Percentiles rank a stretch among this genome's conserved stretches.
These are phyloP conservation scores for Parazoanthus darwini DNA, from an alignment of 92 coral and sea anemone genomes.

Conservation along the genomic window DNA sequence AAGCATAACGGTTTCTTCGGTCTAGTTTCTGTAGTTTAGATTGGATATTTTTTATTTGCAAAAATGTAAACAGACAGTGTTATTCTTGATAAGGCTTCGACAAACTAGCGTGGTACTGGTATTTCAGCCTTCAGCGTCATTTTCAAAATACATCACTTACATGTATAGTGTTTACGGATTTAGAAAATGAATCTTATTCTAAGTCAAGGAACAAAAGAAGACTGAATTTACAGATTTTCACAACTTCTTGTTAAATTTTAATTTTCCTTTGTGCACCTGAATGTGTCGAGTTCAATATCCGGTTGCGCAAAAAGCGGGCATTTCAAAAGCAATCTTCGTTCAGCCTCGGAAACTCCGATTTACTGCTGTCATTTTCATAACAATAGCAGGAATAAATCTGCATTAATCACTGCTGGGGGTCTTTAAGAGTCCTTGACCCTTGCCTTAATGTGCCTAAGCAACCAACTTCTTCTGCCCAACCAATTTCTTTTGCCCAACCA, in stretches of 20 bases:
- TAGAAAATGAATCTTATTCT: constrained; percentile 4
- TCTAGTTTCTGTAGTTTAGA: background rate
- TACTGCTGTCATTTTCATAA: constrained; percentile 16
- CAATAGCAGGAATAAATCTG: constrained; percentile 1
- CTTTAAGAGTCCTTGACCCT: no score
- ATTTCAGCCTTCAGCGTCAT: constrained; percentile 14
- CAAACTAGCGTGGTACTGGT: constrained; percentile 2
- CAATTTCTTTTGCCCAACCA: no score
- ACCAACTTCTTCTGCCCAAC: no score
- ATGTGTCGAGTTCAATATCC: no score
- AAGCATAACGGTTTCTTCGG: constrained; percentile 8
- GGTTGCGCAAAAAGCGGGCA: no score
- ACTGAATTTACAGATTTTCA: constrained; percentile 15
- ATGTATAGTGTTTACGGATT: constrained; percentile 11
- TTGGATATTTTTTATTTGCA: background rate
- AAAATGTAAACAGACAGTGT: background rate
- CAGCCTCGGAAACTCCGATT: no score
- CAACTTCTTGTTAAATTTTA: constrained; percentile 10
- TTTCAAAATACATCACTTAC: constrained; percentile 8
- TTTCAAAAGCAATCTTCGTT: no score
- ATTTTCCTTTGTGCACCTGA: background rate
- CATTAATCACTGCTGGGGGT: no score
- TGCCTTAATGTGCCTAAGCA: no score
- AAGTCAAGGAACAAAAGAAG: constrained; percentile 6
- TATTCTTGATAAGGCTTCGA: background rate